Conservation (phyloP, 2,888 invertebrate genomes). For the Drosophila diplacantha region DNA sequence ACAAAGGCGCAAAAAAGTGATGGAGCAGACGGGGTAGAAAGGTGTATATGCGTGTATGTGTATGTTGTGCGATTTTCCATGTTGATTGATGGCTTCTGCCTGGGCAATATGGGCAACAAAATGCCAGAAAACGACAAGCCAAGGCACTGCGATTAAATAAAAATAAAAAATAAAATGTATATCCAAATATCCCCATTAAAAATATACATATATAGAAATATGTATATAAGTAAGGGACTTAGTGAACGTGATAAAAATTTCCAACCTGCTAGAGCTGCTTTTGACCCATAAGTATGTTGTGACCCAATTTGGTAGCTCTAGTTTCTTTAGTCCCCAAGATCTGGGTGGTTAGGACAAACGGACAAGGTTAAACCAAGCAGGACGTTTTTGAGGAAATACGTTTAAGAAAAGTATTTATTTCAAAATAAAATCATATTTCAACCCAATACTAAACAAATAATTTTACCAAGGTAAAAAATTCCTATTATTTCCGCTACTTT, state of each 20-base stretch:
- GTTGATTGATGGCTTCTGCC: conserved; percentile 32
- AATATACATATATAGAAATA: background rate
- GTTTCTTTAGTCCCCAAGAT: too few species aligned
- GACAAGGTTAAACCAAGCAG: too few species aligned
- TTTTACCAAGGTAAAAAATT: too few species aligned
- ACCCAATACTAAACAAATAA: accelerated
- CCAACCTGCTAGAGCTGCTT: too few species aligned
- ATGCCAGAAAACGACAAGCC: conserved; percentile 45
- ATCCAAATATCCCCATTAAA: too few species aligned
- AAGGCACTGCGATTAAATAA: conserved; percentile 2
- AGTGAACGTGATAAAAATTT: too few species aligned
- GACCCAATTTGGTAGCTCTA: too few species aligned
- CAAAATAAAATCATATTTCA: background rate
- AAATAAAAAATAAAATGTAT: too few species aligned
- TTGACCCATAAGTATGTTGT: too few species aligned
- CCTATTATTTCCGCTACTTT: background rate
- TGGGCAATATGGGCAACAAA: conserved; percentile 50
- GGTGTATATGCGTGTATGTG: background rate
- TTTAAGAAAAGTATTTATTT: background rate
- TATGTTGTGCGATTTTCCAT: conserved; percentile 16
- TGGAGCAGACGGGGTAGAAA: background rate
- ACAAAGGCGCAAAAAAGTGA: conserved; percentile 50
- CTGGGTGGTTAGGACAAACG: too few species aligned
- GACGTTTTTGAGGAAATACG: background rate
- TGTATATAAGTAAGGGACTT: background rate